Evolutionary conservation across 2,797 vertebrate species (phyloP), one percentile per base, ranked within the genome.

Genomic region (Enteromius argenteus): DNA sequence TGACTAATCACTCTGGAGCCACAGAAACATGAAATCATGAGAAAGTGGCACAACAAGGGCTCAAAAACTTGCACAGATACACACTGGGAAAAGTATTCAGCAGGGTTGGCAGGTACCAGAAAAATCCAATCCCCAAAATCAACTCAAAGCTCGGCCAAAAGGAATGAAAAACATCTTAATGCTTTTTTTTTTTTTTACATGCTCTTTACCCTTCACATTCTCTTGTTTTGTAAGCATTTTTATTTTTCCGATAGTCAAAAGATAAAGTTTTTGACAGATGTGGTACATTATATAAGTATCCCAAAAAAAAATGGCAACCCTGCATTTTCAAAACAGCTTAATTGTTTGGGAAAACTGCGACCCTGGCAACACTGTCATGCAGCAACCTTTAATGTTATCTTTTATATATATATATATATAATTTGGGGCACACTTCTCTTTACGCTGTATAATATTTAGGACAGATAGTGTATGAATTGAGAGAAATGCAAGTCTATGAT

Each of bases 11-110:
- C 39, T 71, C 42, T 46, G 8, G 23, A 49, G 23, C 60, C 82
- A 66, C 27, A 30, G 13, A 14, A 60, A 44, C 1, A 8, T 35
- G 19, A 46, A n/a, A 1, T 86, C 88, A 73, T 51, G 17, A 73
- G 15, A 30, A 73, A 73, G 19, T 49, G 1, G n/a, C 8, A 17
- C n/a, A 30, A 46, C 14, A 17, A 32, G 13, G 42, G 67, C 0
- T 8, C 21, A n/a, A 58, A n/a, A 62, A 62, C 23, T 30, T 62
- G 60, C 13, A 15, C 5, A 27, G 13, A 62, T 15, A 62, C 23
- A 30, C 13, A 23, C 58, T 62, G 53, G 21, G 53, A n/a, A 11
- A n/a, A 7, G 5, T 3, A 7, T 30, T 62, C 5, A 64, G 27
- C 14, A 64, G 60, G 2, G 60, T 64, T 32, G 60, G 27, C 60